A percentile compares a stretch with the other conserved stretches of the same genome.
Conservation (phyloP, 1,140 invertebrate genomes). For the Paramacrobiotus metropolitanus region DNA sequence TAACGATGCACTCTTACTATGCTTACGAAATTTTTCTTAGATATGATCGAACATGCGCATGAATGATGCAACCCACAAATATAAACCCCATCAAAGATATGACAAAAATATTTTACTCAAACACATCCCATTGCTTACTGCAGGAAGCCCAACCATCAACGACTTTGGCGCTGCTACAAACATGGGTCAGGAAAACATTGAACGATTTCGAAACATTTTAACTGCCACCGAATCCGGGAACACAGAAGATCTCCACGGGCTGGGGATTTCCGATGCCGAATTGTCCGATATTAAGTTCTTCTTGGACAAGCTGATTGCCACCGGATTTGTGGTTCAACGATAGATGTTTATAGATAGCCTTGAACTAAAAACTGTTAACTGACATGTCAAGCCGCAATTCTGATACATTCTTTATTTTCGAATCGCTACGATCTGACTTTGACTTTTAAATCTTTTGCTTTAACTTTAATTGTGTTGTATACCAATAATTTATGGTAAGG, state of each 20-base stretch:
- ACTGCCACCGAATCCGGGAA: conserved; percentile 90
- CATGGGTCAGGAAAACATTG: conserved; percentile 59
- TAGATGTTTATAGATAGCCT: too few relatives aligned
- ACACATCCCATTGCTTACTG: conserved; percentile 18
- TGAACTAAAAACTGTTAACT: too few relatives aligned
- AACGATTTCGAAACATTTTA: conserved; percentile 74
- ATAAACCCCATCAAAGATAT: too few relatives aligned
- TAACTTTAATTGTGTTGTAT: too few relatives aligned
- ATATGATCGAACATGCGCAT: conserved; percentile 9
- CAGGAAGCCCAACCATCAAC: conserved; percentile 88
- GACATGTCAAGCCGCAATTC: too few relatives aligned
- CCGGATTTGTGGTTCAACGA: conserved; percentile 56
- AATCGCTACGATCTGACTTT: too few relatives aligned
- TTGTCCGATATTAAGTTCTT: conserved; percentile 92
- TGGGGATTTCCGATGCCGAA: conserved; percentile 82
- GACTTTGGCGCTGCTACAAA: conserved; percentile 65
- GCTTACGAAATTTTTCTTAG: conserved; percentile 6
- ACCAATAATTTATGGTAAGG: too few relatives aligned
- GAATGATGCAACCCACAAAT: too few relatives aligned
- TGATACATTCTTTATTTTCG: too few relatives aligned
- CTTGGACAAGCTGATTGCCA: conserved; percentile 81
- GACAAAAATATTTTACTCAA: too few relatives aligned
- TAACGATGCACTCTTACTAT: too few relatives aligned
- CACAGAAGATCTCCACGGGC: conserved; percentile 67
- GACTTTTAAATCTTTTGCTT: too few relatives aligned